Evolutionary conservation across 1,140 invertebrate species (phyloP).

Genomic region (Ceratitis capitata): DNA sequence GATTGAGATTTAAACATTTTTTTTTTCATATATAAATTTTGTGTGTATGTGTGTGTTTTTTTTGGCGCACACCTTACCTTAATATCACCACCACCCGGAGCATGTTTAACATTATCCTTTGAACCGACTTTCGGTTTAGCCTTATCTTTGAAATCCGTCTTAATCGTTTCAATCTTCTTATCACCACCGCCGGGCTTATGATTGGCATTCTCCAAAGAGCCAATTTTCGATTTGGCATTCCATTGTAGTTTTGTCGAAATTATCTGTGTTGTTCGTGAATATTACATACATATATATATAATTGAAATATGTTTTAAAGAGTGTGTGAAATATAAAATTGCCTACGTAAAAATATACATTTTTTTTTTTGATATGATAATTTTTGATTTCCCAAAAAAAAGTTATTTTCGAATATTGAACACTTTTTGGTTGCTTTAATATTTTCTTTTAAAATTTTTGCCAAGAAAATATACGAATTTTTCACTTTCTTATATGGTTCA

Average conservation of each 20-base stretch:
- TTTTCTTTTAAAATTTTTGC: too few relatives aligned
- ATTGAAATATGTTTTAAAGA: neutral
- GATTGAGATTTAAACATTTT: neutral
- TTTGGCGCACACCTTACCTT: slow-evolving; percentile 74
- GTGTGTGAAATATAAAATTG: too few relatives aligned
- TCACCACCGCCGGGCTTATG: slow-evolving; percentile 93
- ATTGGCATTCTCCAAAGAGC: slow-evolving; percentile 91
- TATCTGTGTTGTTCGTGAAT: slow-evolving; percentile 70
- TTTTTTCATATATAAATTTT: too few relatives aligned
- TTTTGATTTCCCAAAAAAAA: neutral
- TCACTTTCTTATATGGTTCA: neutral
- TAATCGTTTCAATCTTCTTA: slow-evolving; percentile 90
- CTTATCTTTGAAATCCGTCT: slow-evolving; percentile 91
- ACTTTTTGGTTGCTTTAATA: neutral
- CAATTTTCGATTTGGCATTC: slow-evolving; percentile 93
- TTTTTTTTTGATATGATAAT: too few relatives aligned
- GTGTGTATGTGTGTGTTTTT: too few relatives aligned
- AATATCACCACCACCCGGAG: slow-evolving; percentile 82
- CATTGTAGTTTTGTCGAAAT: slow-evolving; percentile 86
- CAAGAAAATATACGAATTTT: too few relatives aligned
- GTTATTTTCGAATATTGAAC: neutral
- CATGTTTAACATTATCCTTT: slow-evolving; percentile 81
- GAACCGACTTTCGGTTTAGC: slow-evolving; percentile 93
- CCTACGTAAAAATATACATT: too few relatives aligned
- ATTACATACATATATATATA: neutral